Evolutionary conservation across 2,888 invertebrate species (phyloP).

Genomic region (Ennomos fuscantarius): DNA sequence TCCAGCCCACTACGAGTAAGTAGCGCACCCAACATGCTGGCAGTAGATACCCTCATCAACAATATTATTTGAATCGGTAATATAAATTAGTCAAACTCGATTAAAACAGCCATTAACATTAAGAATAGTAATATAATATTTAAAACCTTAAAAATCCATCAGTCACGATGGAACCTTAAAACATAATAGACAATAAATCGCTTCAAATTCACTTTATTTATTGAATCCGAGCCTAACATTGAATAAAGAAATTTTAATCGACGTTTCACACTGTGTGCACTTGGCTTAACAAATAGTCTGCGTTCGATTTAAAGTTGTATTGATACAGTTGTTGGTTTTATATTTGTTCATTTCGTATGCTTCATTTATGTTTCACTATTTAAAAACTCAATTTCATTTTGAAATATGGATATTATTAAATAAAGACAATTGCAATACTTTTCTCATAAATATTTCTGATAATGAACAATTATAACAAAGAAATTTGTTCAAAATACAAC

Average conservation of each 20-base stretch:
- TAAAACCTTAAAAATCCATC: conserved; percentile 19
- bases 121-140: conserved; percentile 15
- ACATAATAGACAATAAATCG: conserved; percentile 26
- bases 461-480: too few species aligned
- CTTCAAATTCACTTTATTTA: conserved; percentile 25
- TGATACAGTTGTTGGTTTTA: background rate
- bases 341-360: background rate
- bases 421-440: too few species aligned
- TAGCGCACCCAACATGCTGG: too few species aligned
- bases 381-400: too few species aligned
- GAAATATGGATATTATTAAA: too few species aligned
- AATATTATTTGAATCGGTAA: too few species aligned
- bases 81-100: conserved; percentile 17
- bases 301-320: background rate
- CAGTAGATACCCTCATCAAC: too few species aligned
- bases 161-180: conserved; percentile 10
- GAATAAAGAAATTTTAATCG: conserved; percentile 27
- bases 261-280: conserved; percentile 3
- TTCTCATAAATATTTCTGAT: too few species aligned
- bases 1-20: too few species aligned
- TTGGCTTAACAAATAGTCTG: conserved; percentile 2
- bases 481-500: too few species aligned
- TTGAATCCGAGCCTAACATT: conserved; percentile 22
- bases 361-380: background rate
- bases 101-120: conserved; percentile 9